phyloP scores from a whole-genome alignment of 2,888 invertebrate genomes.

The Caprella mutica region DNA sequence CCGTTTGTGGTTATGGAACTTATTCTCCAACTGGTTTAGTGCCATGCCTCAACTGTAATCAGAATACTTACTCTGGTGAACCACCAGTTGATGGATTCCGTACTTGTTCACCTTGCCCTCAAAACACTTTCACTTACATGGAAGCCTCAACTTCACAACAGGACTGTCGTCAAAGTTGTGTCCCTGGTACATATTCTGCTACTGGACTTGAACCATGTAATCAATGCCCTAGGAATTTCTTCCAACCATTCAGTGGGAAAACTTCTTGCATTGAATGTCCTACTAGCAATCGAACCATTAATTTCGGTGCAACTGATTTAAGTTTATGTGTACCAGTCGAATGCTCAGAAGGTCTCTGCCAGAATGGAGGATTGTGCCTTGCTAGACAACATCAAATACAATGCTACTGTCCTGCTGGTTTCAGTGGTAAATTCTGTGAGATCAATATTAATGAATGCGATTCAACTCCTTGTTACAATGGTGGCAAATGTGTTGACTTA shows the following conservation, averaged over 20 bases:
- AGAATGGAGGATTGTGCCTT: constrained; percentile 80
- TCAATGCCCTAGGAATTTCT: constrained; percentile 81
- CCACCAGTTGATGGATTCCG: constrained; percentile 83
- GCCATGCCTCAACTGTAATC: constrained; percentile 84
- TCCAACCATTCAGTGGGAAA: constrained; percentile 72
- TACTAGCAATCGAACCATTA: constrained; percentile 74
- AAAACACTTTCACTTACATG: constrained; percentile 78
- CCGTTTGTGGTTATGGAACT: constrained; percentile 91
- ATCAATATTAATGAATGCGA: constrained; percentile 90
- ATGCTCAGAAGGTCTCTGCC: constrained; percentile 75
- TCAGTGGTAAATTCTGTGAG: constrained; percentile 84
- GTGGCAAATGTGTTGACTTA: constrained; percentile 78
- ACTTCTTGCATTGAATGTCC: constrained; percentile 81
- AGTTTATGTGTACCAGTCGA: constrained; percentile 78
- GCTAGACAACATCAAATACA: constrained; percentile 52
- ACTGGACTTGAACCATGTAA: constrained; percentile 90
- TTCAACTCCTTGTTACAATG: constrained; percentile 86
- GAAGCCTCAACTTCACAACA: constrained; percentile 75
- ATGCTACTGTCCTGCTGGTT: constrained; percentile 89
- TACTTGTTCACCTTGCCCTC: constrained; percentile 84
- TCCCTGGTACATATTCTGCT: constrained; percentile 78
- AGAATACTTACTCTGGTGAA: constrained; percentile 76
- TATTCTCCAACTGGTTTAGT: constrained; percentile 89
- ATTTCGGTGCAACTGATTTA: constrained; percentile 62
- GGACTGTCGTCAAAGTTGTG: constrained; percentile 72